A percentile compares a stretch with the other conserved stretches of the same genome.
These are phyloP conservation scores for Poliocrania exsul DNA, from an alignment of 2,797 vertebrate species.

Conservation along the genomic window DNA sequence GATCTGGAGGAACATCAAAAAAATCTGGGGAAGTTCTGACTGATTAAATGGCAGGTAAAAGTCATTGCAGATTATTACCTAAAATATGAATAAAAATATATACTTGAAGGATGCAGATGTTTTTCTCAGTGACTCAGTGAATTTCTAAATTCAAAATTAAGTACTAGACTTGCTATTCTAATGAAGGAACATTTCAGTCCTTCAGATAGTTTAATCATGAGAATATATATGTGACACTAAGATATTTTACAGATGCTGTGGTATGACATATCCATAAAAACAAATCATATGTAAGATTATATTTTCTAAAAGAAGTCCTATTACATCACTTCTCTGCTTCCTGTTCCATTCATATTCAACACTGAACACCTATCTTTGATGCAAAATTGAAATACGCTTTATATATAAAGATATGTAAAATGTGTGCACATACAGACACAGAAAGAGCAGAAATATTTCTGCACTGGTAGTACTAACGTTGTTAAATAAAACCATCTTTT, in stretches of 20 bases:
- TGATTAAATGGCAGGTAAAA: background rate
- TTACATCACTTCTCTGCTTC: background rate
- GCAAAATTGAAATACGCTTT: background rate
- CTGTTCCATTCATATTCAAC: background rate
- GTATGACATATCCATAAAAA: background rate
- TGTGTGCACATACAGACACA: background rate
- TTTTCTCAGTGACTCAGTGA: background rate
- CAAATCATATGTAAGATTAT: background rate
- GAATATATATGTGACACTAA: background rate
- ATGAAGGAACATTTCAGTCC: background rate
- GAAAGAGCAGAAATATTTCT: background rate
- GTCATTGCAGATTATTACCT: background rate
- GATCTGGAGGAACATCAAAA: background rate
- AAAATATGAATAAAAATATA: background rate
- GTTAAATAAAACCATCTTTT: background rate
- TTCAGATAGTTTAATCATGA: background rate
- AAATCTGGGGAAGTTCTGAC: background rate
- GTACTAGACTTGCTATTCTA: background rate
- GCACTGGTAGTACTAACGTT: background rate
- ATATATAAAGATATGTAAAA: background rate
- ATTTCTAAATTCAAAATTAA: background rate
- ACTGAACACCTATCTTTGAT: background rate
- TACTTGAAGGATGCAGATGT: accelerated
- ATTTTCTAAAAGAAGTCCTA: background rate
- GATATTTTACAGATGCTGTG: background rate